Base-by-base conservation (phyloP, 1,140 invertebrate genomes). In the Orussus abietinus region DNA sequence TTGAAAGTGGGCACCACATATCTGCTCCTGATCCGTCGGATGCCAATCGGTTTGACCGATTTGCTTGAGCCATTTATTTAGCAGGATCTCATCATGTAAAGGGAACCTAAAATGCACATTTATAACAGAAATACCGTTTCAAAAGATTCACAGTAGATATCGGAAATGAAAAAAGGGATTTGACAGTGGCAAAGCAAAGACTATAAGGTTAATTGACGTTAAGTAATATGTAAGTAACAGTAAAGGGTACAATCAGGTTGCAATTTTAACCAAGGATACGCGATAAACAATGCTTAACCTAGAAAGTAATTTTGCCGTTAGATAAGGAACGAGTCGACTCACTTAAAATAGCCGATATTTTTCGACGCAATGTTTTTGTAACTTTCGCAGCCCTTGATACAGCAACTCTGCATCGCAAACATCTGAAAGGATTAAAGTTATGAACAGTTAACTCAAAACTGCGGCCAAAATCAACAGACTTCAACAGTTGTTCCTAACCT, bases 1-100 rank as follows among this genome's bases (percentile, higher is more conserved):
- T 17, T 46, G 29, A 38, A 61, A 61, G 31, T 61, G 58, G 3
- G 35, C 32, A 15, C 47, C 54, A 31, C 58, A 61, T 34, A 61
- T 53, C 6, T 43, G 30, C 30, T 52, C 39, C n/a, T 14, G 1
- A 10, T 42, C 36, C 0, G 11, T 11, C 7, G 53, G 58, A 2
- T 39, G 20, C 40, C 40, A 58, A 11, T 57, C 38, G 3, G 47
- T 32, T 14, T 36, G 40, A 6, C 38, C 44, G 6, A 61, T 58
- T 44, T 51, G 45, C 4, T 25, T 17, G 0, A 55, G 15, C 58
- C 58, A 61, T 36, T 51, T 52, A 19, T 51, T 34, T 14, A 60
- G 30, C 2, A 55, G 30, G 5, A 26, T 29, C 5, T 40, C n/a
- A 28, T 60, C 42, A 11, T 52, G 20, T 7, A 47, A n/a, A 5